A percentile compares a stretch with the other conserved stretches of the same genome.
phyloP scores from a whole-genome alignment of 1,140 invertebrate species.

The Brachionus asplanchnoidis region DNA sequence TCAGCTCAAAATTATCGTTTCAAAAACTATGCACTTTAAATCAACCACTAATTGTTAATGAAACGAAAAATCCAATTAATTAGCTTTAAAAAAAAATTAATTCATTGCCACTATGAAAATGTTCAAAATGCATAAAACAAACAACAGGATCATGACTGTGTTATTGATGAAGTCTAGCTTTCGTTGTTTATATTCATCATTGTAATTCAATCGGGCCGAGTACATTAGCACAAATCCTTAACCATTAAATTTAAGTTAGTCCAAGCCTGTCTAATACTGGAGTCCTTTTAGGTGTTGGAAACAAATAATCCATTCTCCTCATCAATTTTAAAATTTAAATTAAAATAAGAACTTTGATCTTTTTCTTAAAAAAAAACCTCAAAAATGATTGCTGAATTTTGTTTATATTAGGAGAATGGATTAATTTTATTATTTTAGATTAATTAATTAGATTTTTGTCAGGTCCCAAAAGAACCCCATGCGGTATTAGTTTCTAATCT shows the following conservation, averaged over 20 bases:
- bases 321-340: not conserved
- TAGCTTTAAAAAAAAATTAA: conserved; percentile 13
- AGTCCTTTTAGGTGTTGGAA: not conserved
- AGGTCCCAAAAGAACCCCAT: conserved; percentile 31
- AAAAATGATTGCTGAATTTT: not conserved
- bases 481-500: conserved; percentile 16
- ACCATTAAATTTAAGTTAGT: not conserved
- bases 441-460: conserved; percentile 33
- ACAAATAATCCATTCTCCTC: not conserved
- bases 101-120: conserved; percentile 40
- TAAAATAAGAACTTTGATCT: not conserved
- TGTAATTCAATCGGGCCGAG: conserved; percentile 39
- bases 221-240: conserved; percentile 41
- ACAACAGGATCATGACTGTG: conserved; percentile 29
- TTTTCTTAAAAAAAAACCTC: not conserved
- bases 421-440: not conserved
- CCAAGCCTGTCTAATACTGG: not conserved
- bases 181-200: conserved; percentile 40
- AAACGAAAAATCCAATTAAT: conserved; percentile 33
- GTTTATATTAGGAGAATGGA: not conserved
- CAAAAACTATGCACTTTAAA: not conserved
- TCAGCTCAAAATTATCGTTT: not conserved
- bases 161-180: conserved; percentile 41
- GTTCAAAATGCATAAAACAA: conserved; percentile 40
- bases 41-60: not conserved